phyloP scores from a whole-genome alignment of 2,888 invertebrate species.

The Dugesia japonica region DNA sequence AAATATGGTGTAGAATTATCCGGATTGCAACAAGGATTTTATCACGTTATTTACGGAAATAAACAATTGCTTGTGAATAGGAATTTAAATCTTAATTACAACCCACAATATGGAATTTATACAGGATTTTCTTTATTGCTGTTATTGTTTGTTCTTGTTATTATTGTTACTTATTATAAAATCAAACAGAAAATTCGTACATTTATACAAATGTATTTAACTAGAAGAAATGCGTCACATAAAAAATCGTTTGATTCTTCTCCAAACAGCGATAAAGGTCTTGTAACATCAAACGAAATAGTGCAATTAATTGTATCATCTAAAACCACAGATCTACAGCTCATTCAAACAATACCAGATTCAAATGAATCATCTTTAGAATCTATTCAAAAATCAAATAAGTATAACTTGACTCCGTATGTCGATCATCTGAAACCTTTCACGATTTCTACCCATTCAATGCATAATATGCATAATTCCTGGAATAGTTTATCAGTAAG shows the following conservation, averaged over 20 bases:
- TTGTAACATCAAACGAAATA: not conserved
- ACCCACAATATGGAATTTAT: not conserved
- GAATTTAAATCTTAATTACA: not conserved
- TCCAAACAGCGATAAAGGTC: not conserved
- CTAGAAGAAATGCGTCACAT: not conserved
- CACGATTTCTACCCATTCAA: not conserved
- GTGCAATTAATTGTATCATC: not conserved
- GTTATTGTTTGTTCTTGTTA: not conserved
- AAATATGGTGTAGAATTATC: slow-evolving; percentile 2
- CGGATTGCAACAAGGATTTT: not conserved
- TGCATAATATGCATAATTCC: not conserved
- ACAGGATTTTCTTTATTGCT: not conserved
- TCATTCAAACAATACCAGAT: not conserved
- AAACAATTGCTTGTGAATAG: not conserved
- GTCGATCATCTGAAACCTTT: not conserved
- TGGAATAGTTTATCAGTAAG: not conserved
- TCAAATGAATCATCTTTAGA: not conserved
- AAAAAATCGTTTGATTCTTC: not conserved
- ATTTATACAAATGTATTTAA: not conserved
- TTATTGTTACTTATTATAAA: not conserved
- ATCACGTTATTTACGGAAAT: slow-evolving; percentile 8
- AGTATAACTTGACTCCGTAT: too few relatives aligned
- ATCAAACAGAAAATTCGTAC: not conserved
- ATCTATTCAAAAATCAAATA: not conserved
- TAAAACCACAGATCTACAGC: not conserved